phyloP scores from a whole-genome alignment of 2,888 invertebrate species.

The Halictus ligatus region DNA sequence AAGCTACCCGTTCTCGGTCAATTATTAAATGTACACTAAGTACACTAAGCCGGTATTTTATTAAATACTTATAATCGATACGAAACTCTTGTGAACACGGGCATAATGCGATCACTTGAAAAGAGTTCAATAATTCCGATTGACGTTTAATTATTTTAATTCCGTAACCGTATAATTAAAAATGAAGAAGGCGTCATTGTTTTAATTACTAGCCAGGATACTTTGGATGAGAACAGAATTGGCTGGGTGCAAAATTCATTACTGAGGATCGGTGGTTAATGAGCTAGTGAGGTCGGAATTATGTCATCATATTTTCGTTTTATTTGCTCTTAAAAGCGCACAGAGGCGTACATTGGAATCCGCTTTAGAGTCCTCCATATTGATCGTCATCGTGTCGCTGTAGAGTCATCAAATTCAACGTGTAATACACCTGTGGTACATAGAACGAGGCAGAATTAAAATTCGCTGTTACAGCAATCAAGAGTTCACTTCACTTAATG shows the following conservation, averaged over 20 bases:
- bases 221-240: neutral
- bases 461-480: neutral
- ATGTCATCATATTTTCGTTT: neutral
- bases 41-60: neutral
- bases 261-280: neutral
- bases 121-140: neutral
- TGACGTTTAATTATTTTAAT: neutral
- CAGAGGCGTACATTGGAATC: neutral
- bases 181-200: neutral
- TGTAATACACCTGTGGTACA: neutral
- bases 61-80: neutral
- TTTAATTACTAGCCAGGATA: neutral
- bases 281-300: neutral
- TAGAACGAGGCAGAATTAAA: neutral
- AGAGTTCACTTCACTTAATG: neutral
- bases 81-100: neutral
- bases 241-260: neutral
- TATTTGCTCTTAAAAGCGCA: neutral
- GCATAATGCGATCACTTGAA: neutral
- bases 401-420: neutral
- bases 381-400: neutral
- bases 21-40: neutral
- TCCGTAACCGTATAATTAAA: neutral
- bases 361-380: neutral
- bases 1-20: neutral